Base-by-base conservation (phyloP, 2,113 vertebrate genomes). In the Neogobius melanostomus region DNA sequence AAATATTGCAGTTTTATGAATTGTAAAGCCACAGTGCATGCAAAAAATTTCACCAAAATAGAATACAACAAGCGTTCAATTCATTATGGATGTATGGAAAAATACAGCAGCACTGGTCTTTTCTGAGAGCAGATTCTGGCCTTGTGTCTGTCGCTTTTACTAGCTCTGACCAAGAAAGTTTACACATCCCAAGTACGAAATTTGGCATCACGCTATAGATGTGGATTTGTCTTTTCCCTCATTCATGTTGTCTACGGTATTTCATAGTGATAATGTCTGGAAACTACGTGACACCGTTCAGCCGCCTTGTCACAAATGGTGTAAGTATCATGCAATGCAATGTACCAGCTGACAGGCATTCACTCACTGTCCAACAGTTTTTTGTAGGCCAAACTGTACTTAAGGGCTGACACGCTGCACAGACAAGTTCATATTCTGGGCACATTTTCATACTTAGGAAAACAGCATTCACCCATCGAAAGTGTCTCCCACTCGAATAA, bases 331-430 rank as follows among this genome's bases (percentile, higher is more conserved):
- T 43, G 49, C 62, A 67, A 82, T 69, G 52, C 47, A 48, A 71
- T 71, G 73, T 72, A 56, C 74, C 79, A 86, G 71, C 60, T 83
- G 84, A 85, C 75, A 81, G 63, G 77, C 45, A 49, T 72, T 79
- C 69, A 71, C 74, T 75, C 63, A 60, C 51, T 57, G 65, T 77
- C 60, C 48, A 65, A 64, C 57, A 80, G 75, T 80, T 21, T 21
- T 21, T 1, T 75, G 59, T 45, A 44, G 59, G 69, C 49, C 45
- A 71, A 9, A 51, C 14, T 17, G 16, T 46, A 63, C 74, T 74
- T 52, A 71, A 71, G 71, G 80, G 66, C 67, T 43, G 64, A 48
- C 61, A 65, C 68, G 53, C 66, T 56, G 15, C 51, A 61, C 9
- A 43, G 57, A 12, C 15, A 11, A 79, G 66, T 72, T 77, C 66